Conservation (phyloP, 2,113 vertebrate species). For the Oreochromis aureus region DNA sequence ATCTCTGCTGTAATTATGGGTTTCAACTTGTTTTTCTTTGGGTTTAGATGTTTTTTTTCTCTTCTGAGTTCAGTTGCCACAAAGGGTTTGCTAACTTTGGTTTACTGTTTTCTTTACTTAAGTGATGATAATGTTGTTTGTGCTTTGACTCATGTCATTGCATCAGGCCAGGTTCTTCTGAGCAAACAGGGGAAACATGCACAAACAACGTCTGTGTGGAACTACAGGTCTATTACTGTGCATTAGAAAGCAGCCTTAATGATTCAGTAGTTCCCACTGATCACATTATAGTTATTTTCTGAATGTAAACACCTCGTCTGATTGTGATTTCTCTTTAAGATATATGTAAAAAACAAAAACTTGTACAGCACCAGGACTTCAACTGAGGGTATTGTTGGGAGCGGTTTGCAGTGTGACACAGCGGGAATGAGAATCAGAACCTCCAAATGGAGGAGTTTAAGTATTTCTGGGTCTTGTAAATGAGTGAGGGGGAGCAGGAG, state of each 20-base stretch:
- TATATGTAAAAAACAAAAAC: background rate
- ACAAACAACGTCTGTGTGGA: background rate
- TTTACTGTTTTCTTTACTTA: background rate
- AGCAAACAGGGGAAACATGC: background rate
- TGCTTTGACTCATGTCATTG: background rate
- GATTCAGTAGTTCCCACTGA: background rate
- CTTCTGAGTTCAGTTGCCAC: background rate
- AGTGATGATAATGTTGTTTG: background rate
- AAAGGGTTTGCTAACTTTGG: background rate
- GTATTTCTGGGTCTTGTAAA: background rate
- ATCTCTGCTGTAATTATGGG: background rate
- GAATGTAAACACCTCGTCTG: background rate
- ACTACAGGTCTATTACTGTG: background rate
- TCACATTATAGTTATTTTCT: background rate
- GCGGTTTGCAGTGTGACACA: background rate
- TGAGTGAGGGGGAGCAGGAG: background rate
- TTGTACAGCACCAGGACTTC: background rate
- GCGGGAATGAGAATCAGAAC: background rate
- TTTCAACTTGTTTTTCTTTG: background rate
- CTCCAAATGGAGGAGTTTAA: background rate
- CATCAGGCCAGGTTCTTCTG: background rate
- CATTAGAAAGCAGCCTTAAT: background rate
- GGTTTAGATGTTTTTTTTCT: rapidly evolving
- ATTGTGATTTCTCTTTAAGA: background rate
- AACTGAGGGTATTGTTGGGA: background rate